A percentile compares a stretch with the other conserved stretches of the same genome.
Evolutionary conservation across 1,140 invertebrate genomes (phyloP).

Genomic region (Trichoplusia ni): DNA sequence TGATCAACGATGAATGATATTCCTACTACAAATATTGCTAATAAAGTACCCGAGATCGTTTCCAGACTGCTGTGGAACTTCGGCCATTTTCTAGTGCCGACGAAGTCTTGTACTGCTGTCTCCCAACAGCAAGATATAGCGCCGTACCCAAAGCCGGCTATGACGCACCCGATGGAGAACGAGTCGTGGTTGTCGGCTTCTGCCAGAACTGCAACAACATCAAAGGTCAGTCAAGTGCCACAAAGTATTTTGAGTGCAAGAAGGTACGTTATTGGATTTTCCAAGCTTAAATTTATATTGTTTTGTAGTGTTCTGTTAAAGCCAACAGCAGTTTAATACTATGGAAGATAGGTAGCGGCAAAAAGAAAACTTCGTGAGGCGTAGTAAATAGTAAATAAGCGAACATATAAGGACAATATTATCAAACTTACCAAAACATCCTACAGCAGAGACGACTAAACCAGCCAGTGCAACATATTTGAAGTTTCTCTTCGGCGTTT

Average conservation of each 20-base stretch:
- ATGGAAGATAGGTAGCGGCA: no score
- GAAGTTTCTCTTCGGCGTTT: slow-evolving; percentile 75
- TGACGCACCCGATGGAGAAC: slow-evolving; percentile 66
- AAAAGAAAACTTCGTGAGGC: no score
- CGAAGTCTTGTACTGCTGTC: slow-evolving; percentile 65
- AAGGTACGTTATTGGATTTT: no score
- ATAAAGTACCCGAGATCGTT: slow-evolving; percentile 57
- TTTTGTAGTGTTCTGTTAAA: no score
- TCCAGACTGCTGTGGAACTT: slow-evolving; percentile 71
- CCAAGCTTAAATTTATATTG: no score
- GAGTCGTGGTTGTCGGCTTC: slow-evolving; percentile 60
- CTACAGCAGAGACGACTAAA: slow-evolving; percentile 59
- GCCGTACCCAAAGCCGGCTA: slow-evolving; percentile 68
- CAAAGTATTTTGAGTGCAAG: background rate
- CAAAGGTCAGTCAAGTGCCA: background rate
- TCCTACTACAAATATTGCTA: slow-evolving; percentile 50
- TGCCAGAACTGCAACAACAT: slow-evolving; percentile 60
- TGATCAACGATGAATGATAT: slow-evolving; percentile 50
- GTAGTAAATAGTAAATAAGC: background rate
- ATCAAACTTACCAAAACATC: slow-evolving; percentile 68
- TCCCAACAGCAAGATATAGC: slow-evolving; percentile 68
- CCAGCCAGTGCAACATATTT: slow-evolving; percentile 71
- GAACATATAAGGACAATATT: background rate
- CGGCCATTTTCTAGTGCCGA: slow-evolving; percentile 69
- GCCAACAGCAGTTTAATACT: no score